Conservation (phyloP, 2,797 vertebrate genomes). For the Corythornis leucogaster region DNA sequence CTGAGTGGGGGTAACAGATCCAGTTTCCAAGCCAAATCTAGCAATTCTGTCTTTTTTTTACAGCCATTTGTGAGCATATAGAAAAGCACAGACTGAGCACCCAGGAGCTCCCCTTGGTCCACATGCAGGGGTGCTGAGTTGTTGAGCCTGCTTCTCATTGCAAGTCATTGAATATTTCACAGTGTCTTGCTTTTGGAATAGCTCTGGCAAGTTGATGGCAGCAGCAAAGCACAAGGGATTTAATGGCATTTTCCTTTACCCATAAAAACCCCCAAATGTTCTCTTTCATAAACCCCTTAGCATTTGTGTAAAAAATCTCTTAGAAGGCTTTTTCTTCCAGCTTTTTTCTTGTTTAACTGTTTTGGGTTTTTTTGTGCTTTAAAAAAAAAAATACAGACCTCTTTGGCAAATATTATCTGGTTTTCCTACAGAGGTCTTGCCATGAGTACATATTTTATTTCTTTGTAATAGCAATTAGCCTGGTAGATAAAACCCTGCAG, state of each 20-base stretch:
- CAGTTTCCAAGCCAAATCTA: background rate
- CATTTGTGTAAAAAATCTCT: background rate
- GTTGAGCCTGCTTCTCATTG: background rate
- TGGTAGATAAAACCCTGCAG: no score
- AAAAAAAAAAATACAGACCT: conserved; percentile 32
- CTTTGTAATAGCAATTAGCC: no score
- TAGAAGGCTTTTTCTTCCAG: background rate
- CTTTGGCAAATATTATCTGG: background rate
- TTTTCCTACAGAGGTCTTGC: no score
- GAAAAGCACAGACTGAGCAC: background rate
- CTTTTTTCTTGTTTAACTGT: background rate
- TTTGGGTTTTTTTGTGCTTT: background rate
- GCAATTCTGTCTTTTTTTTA: background rate
- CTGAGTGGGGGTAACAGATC: fast-evolving
- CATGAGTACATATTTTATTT: no score
- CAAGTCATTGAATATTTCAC: background rate
- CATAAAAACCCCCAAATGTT: background rate
- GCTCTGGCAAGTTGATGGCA: conserved; percentile 19
- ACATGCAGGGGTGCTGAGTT: background rate
- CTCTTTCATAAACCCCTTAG: background rate
- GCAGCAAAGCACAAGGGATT: background rate
- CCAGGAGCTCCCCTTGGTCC: background rate
- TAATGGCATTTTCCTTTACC: background rate
- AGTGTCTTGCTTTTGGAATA: background rate
- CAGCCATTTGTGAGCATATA: background rate